Evolutionary conservation across 2,888 invertebrate species (phyloP).

Genomic region (Hololepta plana): DNA sequence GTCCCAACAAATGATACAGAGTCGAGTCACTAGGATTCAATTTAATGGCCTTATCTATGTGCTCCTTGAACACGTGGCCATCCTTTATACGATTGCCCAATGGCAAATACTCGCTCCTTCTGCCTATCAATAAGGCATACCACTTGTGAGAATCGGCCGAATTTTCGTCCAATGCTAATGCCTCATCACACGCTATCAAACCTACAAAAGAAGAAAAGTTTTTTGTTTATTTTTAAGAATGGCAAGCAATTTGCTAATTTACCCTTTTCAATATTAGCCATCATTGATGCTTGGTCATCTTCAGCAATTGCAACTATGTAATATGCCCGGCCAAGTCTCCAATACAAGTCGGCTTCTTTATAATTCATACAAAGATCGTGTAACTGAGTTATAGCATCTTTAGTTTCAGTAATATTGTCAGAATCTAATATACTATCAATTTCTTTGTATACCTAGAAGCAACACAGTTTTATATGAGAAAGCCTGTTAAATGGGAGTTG

Average conservation of each 20-base stretch:
- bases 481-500: too few relatives aligned
- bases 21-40: constrained; percentile 40
- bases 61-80: constrained; percentile 46
- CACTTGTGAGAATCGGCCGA: constrained; percentile 50
- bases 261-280: too few relatives aligned
- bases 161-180: constrained; percentile 30
- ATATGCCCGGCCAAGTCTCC: constrained; percentile 23
- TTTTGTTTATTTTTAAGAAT: too few relatives aligned
- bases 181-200: constrained; percentile 33
- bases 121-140: constrained; percentile 50
- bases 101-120: constrained; percentile 37
- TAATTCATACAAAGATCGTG: too few relatives aligned
- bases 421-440: constrained; percentile 18
- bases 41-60: constrained; percentile 43
- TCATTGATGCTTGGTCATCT: constrained; percentile 12
- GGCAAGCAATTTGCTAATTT: too few relatives aligned
- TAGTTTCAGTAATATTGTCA: too few relatives aligned
- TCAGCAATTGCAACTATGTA: constrained; percentile 15
- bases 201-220: constrained; percentile 27
- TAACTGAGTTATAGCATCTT: too few relatives aligned
- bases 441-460: too few relatives aligned
- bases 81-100: constrained; percentile 44
- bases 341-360: constrained; percentile 20
- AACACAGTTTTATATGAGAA: too few relatives aligned
- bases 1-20: constrained; percentile 47